Evolutionary conservation across 2,888 invertebrate genomes (phyloP), one percentile per base, ranked within the genome.

Genomic region (Dioctria linearis): DNA sequence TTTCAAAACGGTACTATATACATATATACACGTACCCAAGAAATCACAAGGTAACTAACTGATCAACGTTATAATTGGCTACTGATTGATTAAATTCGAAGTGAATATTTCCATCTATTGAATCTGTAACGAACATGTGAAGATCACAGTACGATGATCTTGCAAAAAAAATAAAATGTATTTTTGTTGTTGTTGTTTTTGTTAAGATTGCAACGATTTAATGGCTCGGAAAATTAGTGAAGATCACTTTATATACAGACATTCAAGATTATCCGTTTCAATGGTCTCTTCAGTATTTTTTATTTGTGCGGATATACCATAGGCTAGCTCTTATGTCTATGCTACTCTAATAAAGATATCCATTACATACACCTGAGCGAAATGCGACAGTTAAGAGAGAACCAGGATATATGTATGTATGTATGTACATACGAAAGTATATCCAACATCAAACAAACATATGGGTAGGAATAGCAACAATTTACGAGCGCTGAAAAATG

Each of bases 191-290:
- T 9, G 51, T 51, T 51, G 51, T 51, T 51, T 51, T 51, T 67
- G 25, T 67, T 49, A 67, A 39, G 40, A 73, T 73, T 54, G 73
- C n/a, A 39, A 8, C 73, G 73, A 73, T 40, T 73, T 73, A 73
- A 73, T 73, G 73, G 73, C 73, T 73, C 46, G 57, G 73, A 57
- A 73, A 73, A 73, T 73, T 73, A 73, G 73, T 40, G 57, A 51
- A 57, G 51, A 73, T 73, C 73, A 39, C 54, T 57, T 40, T 54
- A 73, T 73, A 25, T 25, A 73, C 43, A 73, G 73, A 73, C 42
- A 73, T 39, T 54, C 57, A 46, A 37, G 54, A 25, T 25, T 25
- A 6, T 73, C 73, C 39, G 57, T 54, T 25, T 11, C 57, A 54
- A 57, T 51, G 54, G n/a, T 54, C 39, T 2, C 5, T 57, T 73